Base-by-base conservation (phyloP, 2,113 vertebrate genomes). In the Scomber colias region DNA sequence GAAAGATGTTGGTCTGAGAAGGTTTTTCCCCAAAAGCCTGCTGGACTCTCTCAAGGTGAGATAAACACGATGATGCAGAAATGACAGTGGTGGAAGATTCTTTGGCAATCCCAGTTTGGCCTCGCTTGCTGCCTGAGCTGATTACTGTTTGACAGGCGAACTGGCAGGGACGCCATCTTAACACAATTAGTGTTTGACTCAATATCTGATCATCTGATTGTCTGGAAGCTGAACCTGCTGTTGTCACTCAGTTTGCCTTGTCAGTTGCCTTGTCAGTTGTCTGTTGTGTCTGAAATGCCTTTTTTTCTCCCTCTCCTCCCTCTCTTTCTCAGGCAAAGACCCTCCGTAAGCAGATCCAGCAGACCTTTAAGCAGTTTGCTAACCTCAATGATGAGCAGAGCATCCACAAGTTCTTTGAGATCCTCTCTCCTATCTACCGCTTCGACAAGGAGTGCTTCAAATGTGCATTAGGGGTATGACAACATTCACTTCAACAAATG, bases 371-470 rank as follows among this genome's bases (percentile, higher is more conserved):
- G 84, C 97, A 97, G 65, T 99, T 99, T 72, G 97, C 98, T 90
- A 98, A 98, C 92, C 95, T 98, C 77, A 98, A 98, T 0, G 96
- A 98, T 85, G 97, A 99, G 91, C 97, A 99, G 94, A 98, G 98
- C 92, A 98, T 99, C 90, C 91, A 98, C 93, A 99, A 98, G 67
- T 99, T 99, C 94, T 99, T 99, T 74, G 98, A 99, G 89, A 98
- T 99, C 71, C 95, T 99, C 54, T 96, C 96, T 35, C 97, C 97
- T 0, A 96, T 99, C 79, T 97, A 98, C 92, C 96, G 96, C 94
- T 99, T 97, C 74, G 98, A 99, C 90, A 99, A 99, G 83, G 98
- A 99, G 86, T 99, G 97, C 94, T 99, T 99, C 95, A 99, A 99
- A 87, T 99, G 98, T 87, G 98, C 97, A 61, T 96, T 99, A 0